phyloP scores from a whole-genome alignment of 1,140 invertebrate genomes.

The Proctacanthus coquilletti region DNA sequence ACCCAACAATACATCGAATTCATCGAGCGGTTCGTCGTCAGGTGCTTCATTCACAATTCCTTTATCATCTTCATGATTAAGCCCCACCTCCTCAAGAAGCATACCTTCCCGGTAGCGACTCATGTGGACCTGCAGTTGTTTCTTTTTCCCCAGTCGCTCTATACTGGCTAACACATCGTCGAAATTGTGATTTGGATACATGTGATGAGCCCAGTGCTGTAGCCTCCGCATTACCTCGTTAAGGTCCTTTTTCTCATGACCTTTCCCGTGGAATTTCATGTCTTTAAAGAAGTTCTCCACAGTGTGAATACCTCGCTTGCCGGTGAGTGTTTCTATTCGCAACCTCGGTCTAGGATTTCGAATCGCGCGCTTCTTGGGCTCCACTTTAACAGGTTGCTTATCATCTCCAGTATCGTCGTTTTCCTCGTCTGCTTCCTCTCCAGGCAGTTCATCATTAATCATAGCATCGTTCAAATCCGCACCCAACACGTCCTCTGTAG shows the following conservation, averaged over 20 bases:
- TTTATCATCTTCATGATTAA: conserved; percentile 12
- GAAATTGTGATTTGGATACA: conserved; percentile 79
- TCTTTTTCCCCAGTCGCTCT: conserved; percentile 64
- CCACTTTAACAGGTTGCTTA: conserved; percentile 17
- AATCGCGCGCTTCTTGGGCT: conserved; percentile 37
- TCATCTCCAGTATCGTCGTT: conserved; percentile 7
- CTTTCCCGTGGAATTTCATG: conserved; percentile 69
- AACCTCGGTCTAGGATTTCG: conserved; percentile 55
- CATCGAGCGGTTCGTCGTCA: conserved; percentile 27
- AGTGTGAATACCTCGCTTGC: conserved; percentile 59
- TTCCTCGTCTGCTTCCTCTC: conserved; percentile 11
- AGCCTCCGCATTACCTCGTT: conserved; percentile 62
- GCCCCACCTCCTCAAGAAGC: conserved; percentile 22
- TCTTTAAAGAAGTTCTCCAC: conserved; percentile 65
- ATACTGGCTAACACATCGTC: conserved; percentile 68
- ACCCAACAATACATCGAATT: conserved; percentile 36
- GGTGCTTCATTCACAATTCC: conserved; percentile 22
- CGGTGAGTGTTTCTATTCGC: conserved; percentile 51
- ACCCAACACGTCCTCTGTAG: conserved; percentile 22
- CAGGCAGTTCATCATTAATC: conserved; percentile 16
- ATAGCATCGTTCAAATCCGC: conserved; percentile 11
- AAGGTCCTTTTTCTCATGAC: conserved; percentile 70
- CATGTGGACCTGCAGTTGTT: conserved; percentile 41
- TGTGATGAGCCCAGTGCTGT: conserved; percentile 83
- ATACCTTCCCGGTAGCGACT: conserved; percentile 46